Conservation (phyloP, 1,140 invertebrate genomes). For the Drosophila bocqueti region DNA sequence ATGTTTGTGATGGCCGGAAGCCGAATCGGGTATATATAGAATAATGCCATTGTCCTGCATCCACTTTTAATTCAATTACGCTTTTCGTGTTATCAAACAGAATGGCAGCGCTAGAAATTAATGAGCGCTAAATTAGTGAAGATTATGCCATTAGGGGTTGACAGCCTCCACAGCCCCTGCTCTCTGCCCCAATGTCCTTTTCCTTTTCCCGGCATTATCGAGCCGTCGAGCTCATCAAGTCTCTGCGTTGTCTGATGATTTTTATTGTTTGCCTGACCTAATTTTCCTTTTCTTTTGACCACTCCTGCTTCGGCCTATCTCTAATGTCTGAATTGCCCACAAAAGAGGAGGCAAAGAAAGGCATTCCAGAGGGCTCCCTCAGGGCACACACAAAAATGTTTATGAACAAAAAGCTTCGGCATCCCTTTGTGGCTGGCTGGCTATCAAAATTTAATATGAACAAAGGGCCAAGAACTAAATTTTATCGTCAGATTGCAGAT, state of each 20-base stretch:
- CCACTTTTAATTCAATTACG: slow-evolving; percentile 84
- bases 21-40: background rate
- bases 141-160: slow-evolving; percentile 81
- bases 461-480: slow-evolving; percentile 47
- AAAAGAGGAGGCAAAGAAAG: slow-evolving; percentile 47
- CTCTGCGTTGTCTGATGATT: slow-evolving; percentile 74
- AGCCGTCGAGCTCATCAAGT: slow-evolving; percentile 63
- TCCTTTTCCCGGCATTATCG: slow-evolving; percentile 35
- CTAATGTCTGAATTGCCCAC: slow-evolving; percentile 55
- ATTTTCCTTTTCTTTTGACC: slow-evolving; percentile 56
- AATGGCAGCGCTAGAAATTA: slow-evolving; percentile 72
- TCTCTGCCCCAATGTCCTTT: slow-evolving; percentile 29
- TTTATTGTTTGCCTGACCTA: slow-evolving; percentile 83
- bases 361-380: slow-evolving; percentile 27
- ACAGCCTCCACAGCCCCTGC: background rate
- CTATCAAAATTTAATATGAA: slow-evolving; percentile 70
- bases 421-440: slow-evolving; percentile 58
- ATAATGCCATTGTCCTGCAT: slow-evolving; percentile 26
- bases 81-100: slow-evolving; percentile 58
- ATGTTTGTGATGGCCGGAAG: slow-evolving; percentile 53
- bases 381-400: slow-evolving; percentile 71
- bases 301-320: slow-evolving; percentile 37
- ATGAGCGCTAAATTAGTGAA: slow-evolving; percentile 84
- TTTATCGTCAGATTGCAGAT: slow-evolving; percentile 25
- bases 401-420: slow-evolving; percentile 57